phyloP scores from a whole-genome alignment of 2,113 vertebrate genomes.

The Mastomys coucha region DNA sequence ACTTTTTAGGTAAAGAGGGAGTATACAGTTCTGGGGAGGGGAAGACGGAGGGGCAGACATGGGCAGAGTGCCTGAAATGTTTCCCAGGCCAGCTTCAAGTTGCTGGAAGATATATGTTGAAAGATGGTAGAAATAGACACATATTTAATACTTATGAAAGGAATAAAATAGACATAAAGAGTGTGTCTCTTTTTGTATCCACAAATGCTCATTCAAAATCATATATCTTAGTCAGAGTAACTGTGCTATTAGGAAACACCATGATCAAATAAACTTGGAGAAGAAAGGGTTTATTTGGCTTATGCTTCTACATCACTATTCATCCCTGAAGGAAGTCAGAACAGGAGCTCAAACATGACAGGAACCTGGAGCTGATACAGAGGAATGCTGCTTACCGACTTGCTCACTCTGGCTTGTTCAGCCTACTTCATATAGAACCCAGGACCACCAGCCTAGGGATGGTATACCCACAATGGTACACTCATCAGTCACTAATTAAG shows the following conservation, averaged over 20 bases:
- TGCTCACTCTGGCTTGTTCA: background rate
- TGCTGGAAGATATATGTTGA: background rate
- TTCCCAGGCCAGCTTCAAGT: background rate
- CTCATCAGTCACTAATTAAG: background rate
- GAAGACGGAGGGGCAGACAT: too few relatives aligned
- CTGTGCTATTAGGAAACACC: background rate
- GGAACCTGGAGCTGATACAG: background rate
- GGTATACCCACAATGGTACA: background rate
- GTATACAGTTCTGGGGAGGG: background rate
- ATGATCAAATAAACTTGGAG: background rate
- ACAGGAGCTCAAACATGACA: background rate
- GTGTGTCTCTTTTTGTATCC: background rate
- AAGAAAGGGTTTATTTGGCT: background rate
- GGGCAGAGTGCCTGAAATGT: background rate
- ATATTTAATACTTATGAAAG: constrained; percentile 1
- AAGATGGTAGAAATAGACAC: background rate
- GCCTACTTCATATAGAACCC: background rate
- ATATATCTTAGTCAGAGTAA: background rate
- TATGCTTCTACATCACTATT: background rate
- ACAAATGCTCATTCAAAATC: background rate
- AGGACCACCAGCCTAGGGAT: background rate
- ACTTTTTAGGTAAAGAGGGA: background rate
- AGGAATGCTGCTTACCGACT: background rate
- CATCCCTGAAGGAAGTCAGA: background rate
- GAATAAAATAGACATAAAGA: background rate